phyloP scores from a whole-genome alignment of 2,888 invertebrate species.

The Asteroscopus sphinx region DNA sequence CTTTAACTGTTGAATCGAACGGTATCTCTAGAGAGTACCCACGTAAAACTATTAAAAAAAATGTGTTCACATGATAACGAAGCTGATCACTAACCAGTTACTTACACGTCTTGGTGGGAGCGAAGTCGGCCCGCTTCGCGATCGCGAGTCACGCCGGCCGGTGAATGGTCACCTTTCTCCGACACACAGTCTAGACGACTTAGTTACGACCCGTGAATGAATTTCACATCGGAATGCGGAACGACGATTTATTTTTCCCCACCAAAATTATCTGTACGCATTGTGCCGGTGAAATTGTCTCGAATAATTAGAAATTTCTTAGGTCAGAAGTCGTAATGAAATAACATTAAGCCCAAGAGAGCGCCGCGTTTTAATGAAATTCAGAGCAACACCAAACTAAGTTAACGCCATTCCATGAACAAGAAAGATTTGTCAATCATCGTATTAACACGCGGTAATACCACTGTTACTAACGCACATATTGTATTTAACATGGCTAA shows the following conservation, averaged over 20 bases:
- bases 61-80: slow-evolving; percentile 52
- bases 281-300: slow-evolving; percentile 76
- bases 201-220: slow-evolving; percentile 86
- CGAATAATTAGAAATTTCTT: slow-evolving; percentile 74
- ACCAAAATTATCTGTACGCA: slow-evolving; percentile 74
- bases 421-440: slow-evolving; percentile 32
- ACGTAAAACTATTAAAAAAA: slow-evolving; percentile 35
- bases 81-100: slow-evolving; percentile 68
- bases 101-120: slow-evolving; percentile 78
- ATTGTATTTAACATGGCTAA: slow-evolving; percentile 11
- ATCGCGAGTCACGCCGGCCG: slow-evolving; percentile 72
- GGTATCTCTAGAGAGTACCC: slow-evolving; percentile 35
- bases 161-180: slow-evolving; percentile 90
- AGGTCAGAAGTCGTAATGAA: slow-evolving; percentile 55
- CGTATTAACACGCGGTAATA: slow-evolving; percentile 5
- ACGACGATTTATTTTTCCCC: slow-evolving; percentile 80
- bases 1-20: slow-evolving; percentile 40
- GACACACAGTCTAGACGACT: slow-evolving; percentile 87
- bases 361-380: slow-evolving; percentile 47
- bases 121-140: slow-evolving; percentile 69
- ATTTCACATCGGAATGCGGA: slow-evolving; percentile 87
- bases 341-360: slow-evolving; percentile 39
- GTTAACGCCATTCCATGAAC: slow-evolving; percentile 18
- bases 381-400: slow-evolving; percentile 22
- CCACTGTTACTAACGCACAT: slow-evolving; percentile 10